Base-by-base conservation (phyloP, 2,888 invertebrate genomes). In the Tricholauxania praeusta region DNA sequence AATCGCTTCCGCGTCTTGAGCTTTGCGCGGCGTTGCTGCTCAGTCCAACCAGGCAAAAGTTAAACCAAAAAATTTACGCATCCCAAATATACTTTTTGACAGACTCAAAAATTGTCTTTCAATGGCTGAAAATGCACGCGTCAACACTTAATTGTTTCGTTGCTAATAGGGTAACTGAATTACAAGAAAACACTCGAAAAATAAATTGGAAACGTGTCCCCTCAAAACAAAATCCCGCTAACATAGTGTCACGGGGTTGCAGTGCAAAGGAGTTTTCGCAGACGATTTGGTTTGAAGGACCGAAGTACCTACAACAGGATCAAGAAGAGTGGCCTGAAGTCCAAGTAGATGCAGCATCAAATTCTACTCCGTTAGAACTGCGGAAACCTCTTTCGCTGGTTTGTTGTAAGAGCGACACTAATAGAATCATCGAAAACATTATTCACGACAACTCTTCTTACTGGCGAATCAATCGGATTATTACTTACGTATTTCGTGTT, bases 1-100 rank as follows among this genome's bases (percentile, higher is more conserved):
- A 75, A 62, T 77, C 74, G 8, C 62, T 79, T 49, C 75, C 77
- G 48, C 72, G 73, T 22, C 65, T 76, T 10, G 77, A 78, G 63
- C 51, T 79, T 12, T 75, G 76, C 51, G 77, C 76, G 22, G 71
- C 73, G 5, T 65, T 76, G 3, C 63, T 77, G 14, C 65, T 78
- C 2, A 71, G 72, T 28, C 69, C 51, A 60, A 60, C 64, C 5
- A 72, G 74, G 59, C 39, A 60, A 1, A 73, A 73, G n/a, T 7
- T 22, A 12, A 68, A 60, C 8, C 57, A 71, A 48, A 3, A 15
- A 32, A 39, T 17, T 15, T 72, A 39, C 39, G 19, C 19, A 22
- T 39, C 22, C 39, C 14, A 48, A 3, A 47, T 72, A 6, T 71
- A 51, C 14, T 74, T 78, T n/a, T 77, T 75, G 73, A 74, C 71